Percentiles rank a stretch among this genome's conserved stretches.
Conservation (phyloP, 2,113 vertebrate species). For the Corythornis cristatus region DNA sequence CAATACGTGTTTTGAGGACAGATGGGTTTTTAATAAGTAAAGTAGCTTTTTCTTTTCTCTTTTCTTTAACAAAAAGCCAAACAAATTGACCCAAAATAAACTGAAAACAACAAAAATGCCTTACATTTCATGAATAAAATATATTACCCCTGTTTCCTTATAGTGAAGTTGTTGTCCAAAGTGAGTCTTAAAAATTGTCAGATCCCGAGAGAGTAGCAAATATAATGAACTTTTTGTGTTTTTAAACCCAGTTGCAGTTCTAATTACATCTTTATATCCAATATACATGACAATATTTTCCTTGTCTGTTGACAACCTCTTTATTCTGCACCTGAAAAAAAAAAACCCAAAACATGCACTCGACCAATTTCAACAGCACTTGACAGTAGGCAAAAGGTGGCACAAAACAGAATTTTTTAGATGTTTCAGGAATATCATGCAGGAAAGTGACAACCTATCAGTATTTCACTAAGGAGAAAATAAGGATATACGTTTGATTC, state of each 20-base stretch:
- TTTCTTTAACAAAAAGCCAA: neutral
- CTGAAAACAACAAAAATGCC: neutral
- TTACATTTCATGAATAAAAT: constrained; percentile 22
- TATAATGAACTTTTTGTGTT: constrained; percentile 20
- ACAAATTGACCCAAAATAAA: neutral
- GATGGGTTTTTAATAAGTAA: neutral
- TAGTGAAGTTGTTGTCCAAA: neutral
- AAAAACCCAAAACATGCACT: neutral
- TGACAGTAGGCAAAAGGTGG: neutral
- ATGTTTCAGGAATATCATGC: neutral
- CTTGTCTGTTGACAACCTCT: neutral
- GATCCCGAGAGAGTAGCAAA: neutral
- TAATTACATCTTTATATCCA: constrained; percentile 10
- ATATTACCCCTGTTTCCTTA: neutral
- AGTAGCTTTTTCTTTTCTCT: neutral
- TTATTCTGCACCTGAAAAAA: neutral
- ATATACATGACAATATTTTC: neutral
- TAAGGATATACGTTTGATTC: neutral
- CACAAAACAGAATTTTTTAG: neutral
- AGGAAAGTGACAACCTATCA: neutral
- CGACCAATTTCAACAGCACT: neutral
- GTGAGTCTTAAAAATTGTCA: neutral
- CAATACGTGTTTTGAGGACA: neutral
- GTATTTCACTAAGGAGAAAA: neutral
- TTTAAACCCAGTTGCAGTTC: constrained; percentile 4